Conservation (phyloP, 2,888 invertebrate species). For the Noctua comes region DNA sequence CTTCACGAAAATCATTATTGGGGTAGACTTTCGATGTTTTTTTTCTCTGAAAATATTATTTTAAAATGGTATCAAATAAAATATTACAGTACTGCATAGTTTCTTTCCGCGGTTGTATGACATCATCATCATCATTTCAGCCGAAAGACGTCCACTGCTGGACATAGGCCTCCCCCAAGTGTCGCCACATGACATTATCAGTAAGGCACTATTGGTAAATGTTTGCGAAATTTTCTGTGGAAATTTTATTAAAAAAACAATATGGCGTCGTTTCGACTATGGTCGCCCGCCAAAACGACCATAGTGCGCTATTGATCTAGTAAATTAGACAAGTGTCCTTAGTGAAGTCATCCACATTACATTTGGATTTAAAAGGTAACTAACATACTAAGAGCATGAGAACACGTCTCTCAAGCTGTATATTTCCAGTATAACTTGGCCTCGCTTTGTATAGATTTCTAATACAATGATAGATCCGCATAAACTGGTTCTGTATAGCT, state of each 20-base stretch:
- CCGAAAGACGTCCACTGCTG: no score
- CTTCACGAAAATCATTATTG: slow-evolving; percentile 9
- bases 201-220: neutral
- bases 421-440: no score
- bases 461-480: no score
- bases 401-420: no score
- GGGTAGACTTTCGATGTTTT: neutral
- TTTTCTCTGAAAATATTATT: neutral
- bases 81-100: neutral
- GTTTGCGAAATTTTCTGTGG: neutral
- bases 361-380: no score
- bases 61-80: neutral
- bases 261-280: neutral
- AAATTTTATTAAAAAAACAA: neutral
- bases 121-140: no score
- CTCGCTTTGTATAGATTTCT: no score
- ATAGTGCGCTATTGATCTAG: neutral
- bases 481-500: no score
- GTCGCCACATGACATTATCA: no score
- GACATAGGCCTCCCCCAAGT: no score
- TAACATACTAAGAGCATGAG: no score
- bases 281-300: neutral
- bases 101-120: neutral
- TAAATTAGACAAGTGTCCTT: neutral
- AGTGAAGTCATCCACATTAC: no score